Evolutionary conservation across 2,113 vertebrate genomes (phyloP).

Genomic region (Sphyrna mokarran): DNA sequence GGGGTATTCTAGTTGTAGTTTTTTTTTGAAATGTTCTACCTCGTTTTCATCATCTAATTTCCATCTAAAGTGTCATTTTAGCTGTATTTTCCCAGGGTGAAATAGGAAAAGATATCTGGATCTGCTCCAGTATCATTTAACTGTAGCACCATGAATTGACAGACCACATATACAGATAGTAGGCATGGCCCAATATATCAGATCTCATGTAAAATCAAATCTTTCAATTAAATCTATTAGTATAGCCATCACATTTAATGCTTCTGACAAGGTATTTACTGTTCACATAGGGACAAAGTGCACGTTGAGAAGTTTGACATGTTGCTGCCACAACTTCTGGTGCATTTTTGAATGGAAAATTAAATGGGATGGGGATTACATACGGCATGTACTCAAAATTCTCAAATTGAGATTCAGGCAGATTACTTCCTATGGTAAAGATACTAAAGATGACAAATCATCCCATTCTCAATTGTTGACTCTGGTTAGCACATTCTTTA

Average conservation of each 20-base stretch:
- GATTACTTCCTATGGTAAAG: neutral
- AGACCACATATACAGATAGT: neutral
- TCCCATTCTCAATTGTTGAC: neutral
- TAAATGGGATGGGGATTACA: neutral
- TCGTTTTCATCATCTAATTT: neutral
- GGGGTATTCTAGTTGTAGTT: neutral
- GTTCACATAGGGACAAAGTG: neutral
- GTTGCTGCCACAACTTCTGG: neutral
- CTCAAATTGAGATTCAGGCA: neutral
- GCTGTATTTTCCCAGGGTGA: neutral
- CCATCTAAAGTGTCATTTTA: neutral
- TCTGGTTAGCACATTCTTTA: neutral
- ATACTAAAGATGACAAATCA: neutral
- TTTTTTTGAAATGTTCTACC: neutral
- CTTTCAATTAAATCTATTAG: neutral
- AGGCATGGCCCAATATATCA: neutral
- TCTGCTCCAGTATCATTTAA: neutral
- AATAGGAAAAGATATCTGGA: neutral
- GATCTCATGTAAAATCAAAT: neutral
- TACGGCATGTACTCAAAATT: neutral
- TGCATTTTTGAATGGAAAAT: neutral
- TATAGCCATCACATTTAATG: neutral
- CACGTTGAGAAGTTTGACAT: neutral
- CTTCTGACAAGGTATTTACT: neutral
- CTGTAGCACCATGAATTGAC: neutral